Base-by-base conservation (phyloP, 2,888 invertebrate species). In the Capitulum mitella region DNA sequence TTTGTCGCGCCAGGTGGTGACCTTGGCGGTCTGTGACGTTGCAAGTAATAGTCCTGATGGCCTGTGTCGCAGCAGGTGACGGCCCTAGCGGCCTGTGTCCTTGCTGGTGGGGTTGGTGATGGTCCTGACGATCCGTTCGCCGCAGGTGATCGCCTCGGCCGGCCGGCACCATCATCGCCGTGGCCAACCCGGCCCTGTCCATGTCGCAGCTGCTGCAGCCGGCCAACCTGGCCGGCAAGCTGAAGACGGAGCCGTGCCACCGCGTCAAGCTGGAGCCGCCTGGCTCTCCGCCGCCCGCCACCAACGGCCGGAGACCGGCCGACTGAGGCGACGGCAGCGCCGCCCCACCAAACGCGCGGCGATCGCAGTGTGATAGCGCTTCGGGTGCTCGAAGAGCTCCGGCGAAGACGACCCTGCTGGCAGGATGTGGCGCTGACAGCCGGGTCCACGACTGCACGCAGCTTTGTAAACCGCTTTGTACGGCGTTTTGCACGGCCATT, bases 111-210 rank as follows among this genome's bases (percentile, higher is more conserved):
- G 6, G 46, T 51, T 8, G 8, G 78, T 29, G 37, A 32, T 32
- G 48, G 34, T 40, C n/a, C n/a, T n/a, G n/a, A n/a, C n/a, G n/a
- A n/a, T n/a, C 70, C 43, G 48, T 26, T 40, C 32, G 46, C 29
- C 19, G 51, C 90, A 93, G 88, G 91, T 94, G 81, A 93, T 94
- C 81, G 92, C 94, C 0, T 91, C 93, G 0, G 90, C 93, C 26
- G 94, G n/a, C 93, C 0, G 92, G 92, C 85, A 92, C 93, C 85
- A 94, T 94, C 84, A 94, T 94, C 83, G 94, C 94, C 0, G 94
- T 94, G 0, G 93, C 94, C 37, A 94, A 94, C 88, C 94, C 94
- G 26, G 94, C 94, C 3, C 87, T 94, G 82, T 91, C 90, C 29
- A 77, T 80, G 79, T 81, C 80, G 1, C 80, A 80, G 32, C 79